Percentiles rank a stretch among this genome's conserved stretches.
These are phyloP conservation scores for Apamea epomidion DNA, from an alignment of 2,888 invertebrate species.

Conservation along the genomic window DNA sequence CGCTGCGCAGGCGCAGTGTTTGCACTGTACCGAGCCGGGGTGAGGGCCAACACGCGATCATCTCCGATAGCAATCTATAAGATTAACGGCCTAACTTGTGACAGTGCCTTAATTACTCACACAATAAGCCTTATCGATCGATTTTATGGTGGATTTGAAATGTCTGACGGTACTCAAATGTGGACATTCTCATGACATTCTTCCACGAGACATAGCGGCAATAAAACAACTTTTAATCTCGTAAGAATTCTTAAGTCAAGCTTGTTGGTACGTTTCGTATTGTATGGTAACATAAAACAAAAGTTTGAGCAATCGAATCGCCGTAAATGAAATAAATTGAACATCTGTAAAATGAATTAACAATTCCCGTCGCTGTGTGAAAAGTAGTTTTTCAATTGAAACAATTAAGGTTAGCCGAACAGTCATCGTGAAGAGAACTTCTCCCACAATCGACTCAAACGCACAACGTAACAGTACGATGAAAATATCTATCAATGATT, in stretches of 20 bases:
- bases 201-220: slow-evolving; percentile 13
- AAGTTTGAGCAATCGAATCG: slow-evolving; percentile 60
- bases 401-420: slow-evolving; percentile 87
- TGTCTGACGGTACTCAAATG: slow-evolving; percentile 48
- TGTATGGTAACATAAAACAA: slow-evolving; percentile 38
- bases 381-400: slow-evolving; percentile 87
- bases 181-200: slow-evolving; percentile 42
- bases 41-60: slow-evolving; percentile 83
- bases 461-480: background rate
- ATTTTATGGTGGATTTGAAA: slow-evolving; percentile 73
- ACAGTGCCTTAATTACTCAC: slow-evolving; percentile 87
- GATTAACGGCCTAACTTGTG: slow-evolving; percentile 86
- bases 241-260: background rate
- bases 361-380: slow-evolving; percentile 78
- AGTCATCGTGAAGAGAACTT: slow-evolving; percentile 53
- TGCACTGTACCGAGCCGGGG: slow-evolving; percentile 69
- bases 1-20: slow-evolving; percentile 66
- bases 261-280: slow-evolving; percentile 3
- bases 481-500: slow-evolving; percentile 9
- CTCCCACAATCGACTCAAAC: slow-evolving; percentile 31
- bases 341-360: slow-evolving; percentile 83
- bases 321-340: slow-evolving; percentile 78
- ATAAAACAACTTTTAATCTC: slow-evolving; percentile 25
- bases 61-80: slow-evolving; percentile 85
- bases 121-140: slow-evolving; percentile 81